Percentiles rank a stretch among this genome's conserved stretches.
Evolutionary conservation across 2,113 vertebrate genomes (phyloP).

Genomic region (Indicator indicator): DNA sequence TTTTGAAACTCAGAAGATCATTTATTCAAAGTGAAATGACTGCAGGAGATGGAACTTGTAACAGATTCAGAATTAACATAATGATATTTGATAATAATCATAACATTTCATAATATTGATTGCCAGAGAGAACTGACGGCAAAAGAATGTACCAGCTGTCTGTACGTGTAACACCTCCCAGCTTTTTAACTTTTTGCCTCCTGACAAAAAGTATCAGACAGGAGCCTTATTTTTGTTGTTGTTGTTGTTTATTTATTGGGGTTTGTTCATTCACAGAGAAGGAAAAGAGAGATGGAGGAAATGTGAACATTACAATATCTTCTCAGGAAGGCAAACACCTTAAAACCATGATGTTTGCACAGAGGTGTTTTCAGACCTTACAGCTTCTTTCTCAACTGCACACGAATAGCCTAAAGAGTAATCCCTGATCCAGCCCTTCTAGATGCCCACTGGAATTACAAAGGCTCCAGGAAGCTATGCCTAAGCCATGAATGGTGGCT

Average conservation of each 20-base stretch:
- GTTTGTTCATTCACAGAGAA: background rate
- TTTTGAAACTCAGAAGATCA: slow-evolving; percentile 18
- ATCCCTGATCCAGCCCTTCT: background rate
- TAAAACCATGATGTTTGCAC: background rate
- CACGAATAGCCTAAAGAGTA: background rate
- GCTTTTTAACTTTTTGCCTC: slow-evolving; percentile 38
- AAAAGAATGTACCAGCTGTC: slow-evolving; percentile 50
- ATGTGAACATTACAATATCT: background rate
- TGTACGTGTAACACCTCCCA: slow-evolving; percentile 34
- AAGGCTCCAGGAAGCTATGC: background rate
- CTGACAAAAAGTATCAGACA: background rate
- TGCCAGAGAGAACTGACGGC: slow-evolving; percentile 50
- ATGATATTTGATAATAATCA: slow-evolving; percentile 71
- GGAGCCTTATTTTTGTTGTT: background rate
- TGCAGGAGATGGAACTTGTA: slow-evolving; percentile 36
- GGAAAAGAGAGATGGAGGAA: background rate
- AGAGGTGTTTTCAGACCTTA: background rate
- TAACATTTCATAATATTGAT: slow-evolving; percentile 74
- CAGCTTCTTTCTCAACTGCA: rapidly evolving
- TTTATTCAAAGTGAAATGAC: slow-evolving; percentile 25
- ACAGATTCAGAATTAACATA: slow-evolving; percentile 70
- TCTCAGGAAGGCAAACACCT: background rate
- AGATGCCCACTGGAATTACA: background rate
- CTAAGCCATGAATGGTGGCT: background rate
- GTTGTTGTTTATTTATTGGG: background rate